Conservation (phyloP, 1,140 invertebrate genomes). For the Drosophila ambigua region DNA sequence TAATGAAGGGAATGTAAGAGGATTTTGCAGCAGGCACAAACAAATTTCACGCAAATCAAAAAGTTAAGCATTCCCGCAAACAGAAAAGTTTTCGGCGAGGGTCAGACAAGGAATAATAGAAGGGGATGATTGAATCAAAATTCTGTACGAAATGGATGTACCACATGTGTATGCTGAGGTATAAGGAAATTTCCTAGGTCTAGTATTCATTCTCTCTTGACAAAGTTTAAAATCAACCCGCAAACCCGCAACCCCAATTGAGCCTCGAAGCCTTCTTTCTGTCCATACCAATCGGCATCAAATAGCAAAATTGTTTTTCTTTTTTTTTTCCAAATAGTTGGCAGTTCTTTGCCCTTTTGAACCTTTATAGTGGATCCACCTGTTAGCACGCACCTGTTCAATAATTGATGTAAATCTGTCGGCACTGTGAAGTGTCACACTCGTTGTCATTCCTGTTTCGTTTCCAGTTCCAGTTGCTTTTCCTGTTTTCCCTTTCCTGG, state of each 20-base stretch:
- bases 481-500: too few relatives aligned
- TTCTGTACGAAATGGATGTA: neutral
- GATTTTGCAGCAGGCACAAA: slow-evolving; percentile 30
- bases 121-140: too few relatives aligned
- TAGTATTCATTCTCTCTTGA: too few relatives aligned
- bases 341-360: neutral
- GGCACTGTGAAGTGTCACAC: slow-evolving; percentile 63
- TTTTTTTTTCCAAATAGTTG: slow-evolving; percentile 8
- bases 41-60: slow-evolving; percentile 34
- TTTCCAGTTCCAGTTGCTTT: neutral
- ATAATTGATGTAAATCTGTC: slow-evolving; percentile 79
- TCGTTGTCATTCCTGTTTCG: slow-evolving; percentile 42
- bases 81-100: neutral
- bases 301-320: too few relatives aligned
- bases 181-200: too few relatives aligned
- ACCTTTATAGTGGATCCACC: slow-evolving; percentile 17
- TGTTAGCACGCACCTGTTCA: slow-evolving; percentile 52
- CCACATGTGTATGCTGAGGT: too few relatives aligned
- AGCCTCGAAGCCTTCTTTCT: neutral
- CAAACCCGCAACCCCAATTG: neutral
- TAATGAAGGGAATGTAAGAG: slow-evolving; percentile 50
- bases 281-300: neutral
- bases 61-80: slow-evolving; percentile 24
- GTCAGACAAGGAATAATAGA: neutral
- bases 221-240: too few relatives aligned